A percentile compares a stretch with the other conserved stretches of the same genome.
Conservation (phyloP, 2,888 invertebrate genomes). For the Drepanosiphum platanoidis region DNA sequence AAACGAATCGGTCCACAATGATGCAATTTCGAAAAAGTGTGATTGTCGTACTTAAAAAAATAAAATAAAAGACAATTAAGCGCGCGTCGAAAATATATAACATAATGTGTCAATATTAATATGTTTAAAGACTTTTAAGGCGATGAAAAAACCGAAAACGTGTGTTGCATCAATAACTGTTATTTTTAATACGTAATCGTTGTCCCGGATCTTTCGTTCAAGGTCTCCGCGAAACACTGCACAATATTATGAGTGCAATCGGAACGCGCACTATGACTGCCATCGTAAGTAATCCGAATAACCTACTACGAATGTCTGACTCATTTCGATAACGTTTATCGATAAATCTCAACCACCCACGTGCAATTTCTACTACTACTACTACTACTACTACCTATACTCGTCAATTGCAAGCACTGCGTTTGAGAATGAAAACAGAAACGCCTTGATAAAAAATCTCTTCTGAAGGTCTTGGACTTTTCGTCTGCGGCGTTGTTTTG, state of each 20-base stretch:
- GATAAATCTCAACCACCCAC: background rate
- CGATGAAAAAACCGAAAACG: background rate
- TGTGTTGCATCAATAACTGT: background rate
- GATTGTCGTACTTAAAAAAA: too few species aligned
- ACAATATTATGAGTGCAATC: too few species aligned
- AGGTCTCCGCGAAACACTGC: background rate
- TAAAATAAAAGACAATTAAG: too few species aligned
- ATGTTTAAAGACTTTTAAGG: background rate
- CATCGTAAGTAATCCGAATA: background rate
- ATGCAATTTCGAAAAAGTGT: too few species aligned
- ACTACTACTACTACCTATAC: too few species aligned
- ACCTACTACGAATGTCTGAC: background rate
- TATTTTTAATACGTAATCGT: slow-evolving; percentile 9
- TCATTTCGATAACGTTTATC: background rate
- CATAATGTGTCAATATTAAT: too few species aligned
- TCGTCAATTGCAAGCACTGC: too few species aligned
- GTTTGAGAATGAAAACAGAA: too few species aligned
- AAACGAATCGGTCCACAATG: too few species aligned
- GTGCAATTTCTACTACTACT: background rate
- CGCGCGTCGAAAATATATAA: too few species aligned
- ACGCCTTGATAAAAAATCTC: background rate
- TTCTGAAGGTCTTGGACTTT: background rate
- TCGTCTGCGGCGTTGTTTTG: background rate
- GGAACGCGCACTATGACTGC: background rate
- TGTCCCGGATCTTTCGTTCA: slow-evolving; percentile 33